Conservation (phyloP, 30 jellyfish, hydroid and myxozoan species). For the Pseudorhiza aurosa region DNA sequence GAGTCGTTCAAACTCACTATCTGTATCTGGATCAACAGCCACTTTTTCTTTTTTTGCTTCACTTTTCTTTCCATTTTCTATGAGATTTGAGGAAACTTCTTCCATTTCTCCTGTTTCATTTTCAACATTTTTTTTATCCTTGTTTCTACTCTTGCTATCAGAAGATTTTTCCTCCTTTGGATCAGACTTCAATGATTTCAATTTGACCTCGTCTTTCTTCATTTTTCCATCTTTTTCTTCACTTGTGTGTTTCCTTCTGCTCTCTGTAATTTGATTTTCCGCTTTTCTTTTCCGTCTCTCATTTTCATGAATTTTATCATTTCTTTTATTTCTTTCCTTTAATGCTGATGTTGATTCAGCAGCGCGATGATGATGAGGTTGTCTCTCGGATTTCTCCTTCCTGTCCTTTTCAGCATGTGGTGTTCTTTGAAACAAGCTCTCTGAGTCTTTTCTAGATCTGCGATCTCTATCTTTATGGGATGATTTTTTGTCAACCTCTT, state of each 20-base stretch:
- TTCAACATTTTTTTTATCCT: neutral
- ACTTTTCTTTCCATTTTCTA: neutral
- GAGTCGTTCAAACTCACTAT: constrained; percentile 64
- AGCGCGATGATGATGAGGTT: too few relatives aligned
- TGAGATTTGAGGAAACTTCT: neutral
- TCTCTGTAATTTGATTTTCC: neutral
- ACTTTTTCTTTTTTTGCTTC: neutral
- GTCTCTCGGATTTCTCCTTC: neutral
- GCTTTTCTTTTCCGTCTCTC: neutral
- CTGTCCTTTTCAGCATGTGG: neutral
- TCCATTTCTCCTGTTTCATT: neutral
- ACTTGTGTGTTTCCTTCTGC: neutral
- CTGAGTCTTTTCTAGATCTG: neutral
- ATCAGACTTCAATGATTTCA: neutral
- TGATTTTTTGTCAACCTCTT: neutral
- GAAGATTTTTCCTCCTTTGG: neutral
- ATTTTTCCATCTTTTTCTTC: constrained; percentile 9
- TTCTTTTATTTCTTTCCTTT: neutral
- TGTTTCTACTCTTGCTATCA: too few relatives aligned
- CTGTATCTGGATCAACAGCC: constrained; percentile 21
- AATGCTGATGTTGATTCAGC: neutral
- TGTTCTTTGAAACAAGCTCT: neutral
- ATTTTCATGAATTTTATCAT: neutral
- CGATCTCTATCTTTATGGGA: neutral
- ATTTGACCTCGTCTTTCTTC: neutral